Evolutionary conservation across 2,888 invertebrate genomes (phyloP).

Genomic region (Dascillus cervinus): DNA sequence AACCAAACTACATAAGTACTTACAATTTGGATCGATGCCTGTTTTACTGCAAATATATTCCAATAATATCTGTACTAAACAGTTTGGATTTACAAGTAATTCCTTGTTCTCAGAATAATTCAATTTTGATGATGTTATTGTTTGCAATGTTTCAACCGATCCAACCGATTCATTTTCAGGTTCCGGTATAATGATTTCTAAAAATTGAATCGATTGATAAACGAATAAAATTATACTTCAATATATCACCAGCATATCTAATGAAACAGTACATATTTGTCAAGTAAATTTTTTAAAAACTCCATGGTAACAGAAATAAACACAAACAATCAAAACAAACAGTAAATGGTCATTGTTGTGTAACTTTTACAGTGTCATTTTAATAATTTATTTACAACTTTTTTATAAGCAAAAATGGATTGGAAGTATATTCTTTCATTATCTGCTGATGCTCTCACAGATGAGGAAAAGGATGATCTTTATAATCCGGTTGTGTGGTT

Average conservation of each 20-base stretch:
- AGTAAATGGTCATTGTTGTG: too few species aligned
- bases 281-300: not conserved
- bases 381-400: not conserved
- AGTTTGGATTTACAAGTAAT: slow-evolving; percentile 37
- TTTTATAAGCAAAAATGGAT: slow-evolving; percentile 39
- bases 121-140: slow-evolving; percentile 1
- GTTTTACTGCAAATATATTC: slow-evolving; percentile 32
- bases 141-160: too few species aligned
- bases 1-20: too few species aligned
- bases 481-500: slow-evolving; percentile 56
- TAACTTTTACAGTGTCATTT: too few species aligned
- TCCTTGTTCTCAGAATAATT: too few species aligned
- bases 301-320: slow-evolving; percentile 39
- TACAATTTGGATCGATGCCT: slow-evolving; percentile 19
- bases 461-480: slow-evolving; percentile 56
- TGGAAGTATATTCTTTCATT: slow-evolving; percentile 52
- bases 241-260: slow-evolving; percentile 10
- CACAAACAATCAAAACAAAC: too few species aligned
- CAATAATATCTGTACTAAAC: slow-evolving; percentile 35
- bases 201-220: too few species aligned
- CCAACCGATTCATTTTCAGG: not conserved
- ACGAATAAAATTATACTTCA: too few species aligned
- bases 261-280: slow-evolving; percentile 12
- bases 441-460: slow-evolving; percentile 48
- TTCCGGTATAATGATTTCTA: not conserved